A percentile compares a stretch with the other conserved stretches of the same genome.
phyloP scores from a whole-genome alignment of 2,113 vertebrate species.

The Rostratula benghalensis region DNA sequence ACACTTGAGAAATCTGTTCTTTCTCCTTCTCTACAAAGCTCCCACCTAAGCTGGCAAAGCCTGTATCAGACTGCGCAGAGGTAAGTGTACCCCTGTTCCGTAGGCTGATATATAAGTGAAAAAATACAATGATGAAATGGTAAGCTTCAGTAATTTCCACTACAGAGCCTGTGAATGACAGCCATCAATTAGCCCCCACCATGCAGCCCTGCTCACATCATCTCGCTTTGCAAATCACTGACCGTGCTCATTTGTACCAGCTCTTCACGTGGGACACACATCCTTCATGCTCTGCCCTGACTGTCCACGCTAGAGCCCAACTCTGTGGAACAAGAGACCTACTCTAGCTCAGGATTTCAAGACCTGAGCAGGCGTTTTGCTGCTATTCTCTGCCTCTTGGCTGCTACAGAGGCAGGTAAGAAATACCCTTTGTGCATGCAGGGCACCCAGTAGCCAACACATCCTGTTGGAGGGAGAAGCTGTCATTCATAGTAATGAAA shows the following conservation, averaged over 20 bases:
- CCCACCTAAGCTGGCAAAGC: background rate
- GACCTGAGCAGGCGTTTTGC: background rate
- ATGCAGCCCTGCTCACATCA: background rate
- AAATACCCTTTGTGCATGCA: background rate
- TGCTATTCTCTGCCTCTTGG: background rate
- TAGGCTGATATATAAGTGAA: background rate
- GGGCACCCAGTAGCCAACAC: background rate
- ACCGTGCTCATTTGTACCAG: background rate
- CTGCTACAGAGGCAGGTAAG: background rate
- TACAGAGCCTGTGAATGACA: background rate
- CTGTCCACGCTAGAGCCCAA: background rate
- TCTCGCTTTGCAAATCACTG: background rate
- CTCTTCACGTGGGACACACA: rapidly evolving
- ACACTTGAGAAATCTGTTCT: background rate
- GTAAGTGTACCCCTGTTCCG: background rate
- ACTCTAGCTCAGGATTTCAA: background rate
- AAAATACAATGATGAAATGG: background rate
- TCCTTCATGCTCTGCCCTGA: rapidly evolving
- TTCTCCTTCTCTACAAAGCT: background rate
- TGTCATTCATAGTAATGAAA: background rate
- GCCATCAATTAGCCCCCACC: background rate
- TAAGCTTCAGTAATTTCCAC: background rate
- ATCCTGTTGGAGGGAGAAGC: rapidly evolving
- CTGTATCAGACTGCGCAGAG: background rate
- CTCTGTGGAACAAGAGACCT: background rate